phyloP scores from a whole-genome alignment of 2,888 invertebrate genomes.

The Choristoneura rosaceana region DNA sequence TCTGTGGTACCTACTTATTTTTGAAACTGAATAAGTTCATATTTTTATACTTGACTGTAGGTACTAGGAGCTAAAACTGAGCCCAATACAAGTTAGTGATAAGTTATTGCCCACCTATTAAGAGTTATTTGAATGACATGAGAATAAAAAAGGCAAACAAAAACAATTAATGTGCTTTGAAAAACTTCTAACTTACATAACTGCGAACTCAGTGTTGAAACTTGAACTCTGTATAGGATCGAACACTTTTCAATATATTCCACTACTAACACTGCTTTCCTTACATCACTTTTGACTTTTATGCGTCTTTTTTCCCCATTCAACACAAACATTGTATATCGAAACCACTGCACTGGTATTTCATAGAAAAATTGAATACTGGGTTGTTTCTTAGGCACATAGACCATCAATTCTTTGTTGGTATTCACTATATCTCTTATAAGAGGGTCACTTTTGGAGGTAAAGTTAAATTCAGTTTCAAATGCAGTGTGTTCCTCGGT shows the following conservation, averaged over 20 bases:
- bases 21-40: too few relatives aligned
- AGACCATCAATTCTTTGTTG: slow-evolving; percentile 54
- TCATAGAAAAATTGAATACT: slow-evolving; percentile 49
- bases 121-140: too few relatives aligned
- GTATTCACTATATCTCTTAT: slow-evolving; percentile 47
- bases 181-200: background rate
- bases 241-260: slow-evolving; percentile 40
- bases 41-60: too few relatives aligned
- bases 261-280: slow-evolving; percentile 53
- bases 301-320: slow-evolving; percentile 53
- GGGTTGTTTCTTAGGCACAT: slow-evolving; percentile 55
- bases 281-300: slow-evolving; percentile 62
- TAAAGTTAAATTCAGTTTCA: slow-evolving; percentile 49
- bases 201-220: background rate
- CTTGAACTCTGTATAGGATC: slow-evolving; percentile 13
- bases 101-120: too few relatives aligned
- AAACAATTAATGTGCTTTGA: background rate
- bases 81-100: too few relatives aligned
- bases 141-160: background rate
- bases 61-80: too few relatives aligned
- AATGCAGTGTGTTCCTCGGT: slow-evolving; percentile 62
- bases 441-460: slow-evolving; percentile 49
- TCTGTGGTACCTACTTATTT: too few relatives aligned
- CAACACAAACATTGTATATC: slow-evolving; percentile 53
- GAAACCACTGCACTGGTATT: slow-evolving; percentile 58